These are phyloP conservation scores for Darevskia mixta DNA, from an alignment of 2,797 vertebrate species.

Conservation along the genomic window DNA sequence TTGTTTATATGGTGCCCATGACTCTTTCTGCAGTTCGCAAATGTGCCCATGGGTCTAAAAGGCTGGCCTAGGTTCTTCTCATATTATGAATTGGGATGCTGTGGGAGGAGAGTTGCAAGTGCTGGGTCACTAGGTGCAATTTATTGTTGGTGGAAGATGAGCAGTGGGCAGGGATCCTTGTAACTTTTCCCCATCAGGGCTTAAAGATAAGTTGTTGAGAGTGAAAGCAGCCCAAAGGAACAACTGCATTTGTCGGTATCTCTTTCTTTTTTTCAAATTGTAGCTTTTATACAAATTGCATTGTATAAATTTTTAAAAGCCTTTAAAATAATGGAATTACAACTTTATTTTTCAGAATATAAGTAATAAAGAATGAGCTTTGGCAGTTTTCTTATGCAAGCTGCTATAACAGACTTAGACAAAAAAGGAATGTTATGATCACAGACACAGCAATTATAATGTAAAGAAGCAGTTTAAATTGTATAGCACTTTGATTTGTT, in stretches of 20 bases:
- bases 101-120: not conserved
- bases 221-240: not conserved
- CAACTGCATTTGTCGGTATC: not conserved
- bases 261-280: not conserved
- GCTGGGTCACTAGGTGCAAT: not conserved
- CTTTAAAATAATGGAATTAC: not conserved
- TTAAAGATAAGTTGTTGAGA: not conserved
- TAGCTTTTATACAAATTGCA: not conserved
- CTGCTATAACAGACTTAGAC: not conserved
- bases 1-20: no score
- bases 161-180: not conserved
- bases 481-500: conserved; percentile 19
- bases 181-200: not conserved
- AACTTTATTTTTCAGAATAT: not conserved
- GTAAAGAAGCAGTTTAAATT: not conserved
- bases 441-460: conserved; percentile 24
- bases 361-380: not conserved
- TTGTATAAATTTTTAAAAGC: not conserved
- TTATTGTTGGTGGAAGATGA: not conserved
- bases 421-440: not conserved
- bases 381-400: not conserved
- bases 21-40: no score
- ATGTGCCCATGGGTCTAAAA: no score
- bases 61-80: not conserved
- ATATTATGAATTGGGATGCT: not conserved